Evolutionary conservation across 1,140 invertebrate genomes (phyloP), one percentile per base, ranked within the genome.

Genomic region (Cheumatopsyche charites): DNA sequence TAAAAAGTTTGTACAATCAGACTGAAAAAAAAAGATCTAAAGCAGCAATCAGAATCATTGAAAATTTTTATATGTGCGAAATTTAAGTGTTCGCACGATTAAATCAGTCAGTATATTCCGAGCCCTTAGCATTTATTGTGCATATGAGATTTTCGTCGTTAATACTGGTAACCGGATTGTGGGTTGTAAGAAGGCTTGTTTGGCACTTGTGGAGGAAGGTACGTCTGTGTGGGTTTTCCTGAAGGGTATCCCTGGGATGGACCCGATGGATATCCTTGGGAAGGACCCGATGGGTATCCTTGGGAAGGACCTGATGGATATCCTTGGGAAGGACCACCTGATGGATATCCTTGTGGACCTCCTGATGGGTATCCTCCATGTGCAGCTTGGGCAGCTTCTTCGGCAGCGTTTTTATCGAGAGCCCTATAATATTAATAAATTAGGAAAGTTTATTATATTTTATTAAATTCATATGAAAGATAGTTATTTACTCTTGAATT

Each of bases 401-500:
- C 82, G 62, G 79, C 80, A 1, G 79, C 80, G 36, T 79, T 80
- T 75, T 84, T 79, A 21, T 82, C 81, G 21, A 82, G 73, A 19
- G 82, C 78, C 26, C 83, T 84, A 55, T 26, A n/a, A 62, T 26
- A 29, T 25, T 55, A 26, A 26, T 36, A 36, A 36, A 36, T 36
- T 3, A n/a, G n/a, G n/a, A n/a, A n/a, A n/a, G n/a, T n/a, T 9
- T 45, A 45, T 11, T 11, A 45, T 45, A 45, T 9, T 11, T 45
- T 45, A n/a, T 45, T 45, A 52, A 12, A 7, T 19, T 21, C 17
- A 52, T n/a, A 13, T 9, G 23, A 21, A 52, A 19, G 7, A 55
- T 11, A 19, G 17, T 43, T 29, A 52, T 1, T 84, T 79, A 87
- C 86, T 82, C 78, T 72, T 83, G 81, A 49, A 84, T 84, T 62